Conservation (phyloP, 2,113 vertebrate species). For the Aviceda subcristata region DNA sequence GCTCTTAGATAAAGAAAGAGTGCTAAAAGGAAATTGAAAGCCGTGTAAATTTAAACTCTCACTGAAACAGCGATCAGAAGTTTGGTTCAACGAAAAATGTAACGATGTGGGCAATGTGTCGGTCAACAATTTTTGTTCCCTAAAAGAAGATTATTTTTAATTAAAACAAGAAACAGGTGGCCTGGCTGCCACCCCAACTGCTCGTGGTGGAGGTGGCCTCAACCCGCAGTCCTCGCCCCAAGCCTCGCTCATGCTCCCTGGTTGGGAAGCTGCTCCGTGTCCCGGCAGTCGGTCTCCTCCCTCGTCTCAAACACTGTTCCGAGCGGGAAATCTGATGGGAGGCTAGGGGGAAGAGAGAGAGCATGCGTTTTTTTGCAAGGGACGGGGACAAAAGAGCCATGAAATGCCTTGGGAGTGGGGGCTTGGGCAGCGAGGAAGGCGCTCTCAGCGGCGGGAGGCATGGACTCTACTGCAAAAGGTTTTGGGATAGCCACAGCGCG, state of each 20-base stretch:
- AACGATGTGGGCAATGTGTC: neutral
- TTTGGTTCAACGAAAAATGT: neutral
- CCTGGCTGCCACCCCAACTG: neutral
- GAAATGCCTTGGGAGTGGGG: neutral
- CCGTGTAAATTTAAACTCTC: neutral
- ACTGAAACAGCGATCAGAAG: neutral
- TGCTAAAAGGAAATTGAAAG: neutral
- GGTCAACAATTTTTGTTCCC: neutral
- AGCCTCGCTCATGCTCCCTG: neutral
- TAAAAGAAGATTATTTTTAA: neutral
- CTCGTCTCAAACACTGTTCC: fast-evolving
- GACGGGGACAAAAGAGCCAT: neutral
- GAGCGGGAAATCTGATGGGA: neutral
- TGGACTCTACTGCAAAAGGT: neutral
- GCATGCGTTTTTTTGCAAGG: neutral
- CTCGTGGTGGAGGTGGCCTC: neutral
- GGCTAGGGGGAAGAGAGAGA: neutral
- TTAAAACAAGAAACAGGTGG: neutral
- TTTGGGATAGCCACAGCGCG: neutral
- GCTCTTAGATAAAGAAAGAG: neutral
- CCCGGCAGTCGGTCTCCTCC: neutral
- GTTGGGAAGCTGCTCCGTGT: neutral
- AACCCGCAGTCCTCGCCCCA: neutral
- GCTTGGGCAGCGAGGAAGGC: neutral
- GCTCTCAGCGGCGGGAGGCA: neutral